Evolutionary conservation across 2,113 vertebrate genomes (phyloP).

Genomic region (Hippocampus guttulatus): DNA sequence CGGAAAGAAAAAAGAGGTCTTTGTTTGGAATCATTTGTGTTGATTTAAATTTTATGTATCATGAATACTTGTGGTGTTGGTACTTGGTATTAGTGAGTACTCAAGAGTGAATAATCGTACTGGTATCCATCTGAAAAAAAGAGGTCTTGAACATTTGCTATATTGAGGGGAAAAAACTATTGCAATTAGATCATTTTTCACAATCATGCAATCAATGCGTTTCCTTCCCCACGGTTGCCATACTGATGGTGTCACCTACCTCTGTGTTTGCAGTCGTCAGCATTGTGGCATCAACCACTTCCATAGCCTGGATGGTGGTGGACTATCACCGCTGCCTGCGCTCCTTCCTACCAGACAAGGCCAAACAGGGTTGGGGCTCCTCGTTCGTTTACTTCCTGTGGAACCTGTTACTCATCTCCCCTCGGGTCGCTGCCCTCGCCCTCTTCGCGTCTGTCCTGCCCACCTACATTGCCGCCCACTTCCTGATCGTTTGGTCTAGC

Average conservation of each 20-base stretch:
- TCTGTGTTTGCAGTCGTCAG: slow-evolving; percentile 73
- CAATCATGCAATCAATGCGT: too few species aligned
- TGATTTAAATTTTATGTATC: too few species aligned
- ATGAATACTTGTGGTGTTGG: too few species aligned
- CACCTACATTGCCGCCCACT: slow-evolving; percentile 69
- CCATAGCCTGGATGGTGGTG: slow-evolving; percentile 88
- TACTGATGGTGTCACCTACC: slow-evolving; percentile 5
- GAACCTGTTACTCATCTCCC: slow-evolving; percentile 87
- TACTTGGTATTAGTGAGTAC: too few species aligned
- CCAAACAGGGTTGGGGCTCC: slow-evolving; percentile 70
- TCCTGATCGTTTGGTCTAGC: slow-evolving; percentile 73
- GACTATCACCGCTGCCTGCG: slow-evolving; percentile 91
- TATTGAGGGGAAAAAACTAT: too few species aligned
- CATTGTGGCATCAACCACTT: slow-evolving; percentile 74
- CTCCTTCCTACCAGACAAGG: slow-evolving; percentile 81
- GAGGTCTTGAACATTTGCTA: too few species aligned
- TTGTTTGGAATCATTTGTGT: too few species aligned
- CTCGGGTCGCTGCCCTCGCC: slow-evolving; percentile 75
- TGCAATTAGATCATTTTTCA: too few species aligned
- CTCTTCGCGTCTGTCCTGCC: slow-evolving; percentile 82
- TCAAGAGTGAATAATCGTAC: too few species aligned
- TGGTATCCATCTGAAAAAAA: too few species aligned
- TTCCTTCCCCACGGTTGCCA: neutral
- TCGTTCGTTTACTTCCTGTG: slow-evolving; percentile 84
- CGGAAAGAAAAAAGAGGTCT: too few species aligned